These are phyloP conservation scores for Gavia stellata DNA, from an alignment of 2,113 vertebrate species.

Conservation along the genomic window DNA sequence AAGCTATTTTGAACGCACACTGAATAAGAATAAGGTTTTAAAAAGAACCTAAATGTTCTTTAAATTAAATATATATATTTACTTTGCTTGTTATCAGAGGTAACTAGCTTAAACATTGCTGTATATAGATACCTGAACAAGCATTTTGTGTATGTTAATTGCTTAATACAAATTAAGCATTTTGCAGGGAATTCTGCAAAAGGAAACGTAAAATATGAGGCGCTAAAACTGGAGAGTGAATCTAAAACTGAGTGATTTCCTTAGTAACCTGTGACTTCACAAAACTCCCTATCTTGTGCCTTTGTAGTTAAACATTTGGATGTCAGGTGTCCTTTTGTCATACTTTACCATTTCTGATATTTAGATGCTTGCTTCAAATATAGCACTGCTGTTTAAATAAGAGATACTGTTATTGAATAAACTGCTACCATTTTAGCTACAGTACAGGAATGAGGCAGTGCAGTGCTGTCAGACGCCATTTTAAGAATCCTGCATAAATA, in stretches of 20 bases:
- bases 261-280: slow-evolving; percentile 76
- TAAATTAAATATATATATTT: neutral
- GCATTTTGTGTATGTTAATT: neutral
- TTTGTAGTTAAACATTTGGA: slow-evolving; percentile 62
- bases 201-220: neutral
- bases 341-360: slow-evolving; percentile 66
- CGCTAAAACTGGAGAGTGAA: slow-evolving; percentile 23
- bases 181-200: slow-evolving; percentile 28
- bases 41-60: neutral
- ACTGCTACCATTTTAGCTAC: slow-evolving; percentile 83
- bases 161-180: neutral
- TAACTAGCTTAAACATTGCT: neutral
- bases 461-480: slow-evolving; percentile 83
- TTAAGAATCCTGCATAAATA: slow-evolving; percentile 85
- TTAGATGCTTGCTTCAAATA: slow-evolving; percentile 64
- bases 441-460: slow-evolving; percentile 79
- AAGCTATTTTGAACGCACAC: neutral
- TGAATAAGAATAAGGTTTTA: neutral
- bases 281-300: slow-evolving; percentile 56
- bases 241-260: slow-evolving; percentile 67
- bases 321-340: slow-evolving; percentile 68
- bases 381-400: slow-evolving; percentile 64
- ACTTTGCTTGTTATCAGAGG: neutral
- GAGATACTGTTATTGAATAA: slow-evolving; percentile 73
- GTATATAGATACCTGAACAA: neutral